Evolutionary conservation across 1,140 invertebrate genomes (phyloP), one percentile per base, ranked within the genome.

Genomic region (Arion vulgaris): DNA sequence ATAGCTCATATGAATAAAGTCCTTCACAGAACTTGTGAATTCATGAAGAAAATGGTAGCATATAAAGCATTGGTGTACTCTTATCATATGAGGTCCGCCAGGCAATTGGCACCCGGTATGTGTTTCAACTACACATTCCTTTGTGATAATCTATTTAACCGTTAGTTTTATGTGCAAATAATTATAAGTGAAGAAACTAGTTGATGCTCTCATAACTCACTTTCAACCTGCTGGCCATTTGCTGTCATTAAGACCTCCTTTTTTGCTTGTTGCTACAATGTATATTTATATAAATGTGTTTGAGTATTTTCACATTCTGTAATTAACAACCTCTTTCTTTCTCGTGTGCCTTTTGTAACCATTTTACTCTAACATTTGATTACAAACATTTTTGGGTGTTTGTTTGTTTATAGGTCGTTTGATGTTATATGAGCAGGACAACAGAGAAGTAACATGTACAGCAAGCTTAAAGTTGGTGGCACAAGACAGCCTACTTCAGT

Each of bases 121-220:
- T 77, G 74, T 77, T 4, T 9, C 2, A 9, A 7, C 41, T 17
- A 49, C 72, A 62, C 26, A 51, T 57, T 49, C 71, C 51, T 71
- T 39, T 77, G 74, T 77, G 74, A 62, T 77, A 73, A 57, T 34
- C 74, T 39, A 57, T 9, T 77, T 77, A 77, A 26, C 28, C 57
- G 74, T 77, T 77, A 77, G 74, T 77, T 77, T 77, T 49, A 77
- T 57, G 74, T 57, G 74, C 28, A 77, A 77, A 77, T 49, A 77
- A 49, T 57, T 57, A 4, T 39, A 57, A 53, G 32, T 28, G 41
- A 39, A 77, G 51, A 77, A 77, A 77, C 13, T 77, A 77, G 49
- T 77, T 77, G 74, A 77, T 77, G 53, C 74, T 53, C 49, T 49
- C 74, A 57, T 77, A 23, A 62, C 5, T 34, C 36, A 41, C 38